These are phyloP conservation scores for Acanthopagrus latus DNA, from an alignment of 2,797 vertebrate genomes.

Conservation along the genomic window DNA sequence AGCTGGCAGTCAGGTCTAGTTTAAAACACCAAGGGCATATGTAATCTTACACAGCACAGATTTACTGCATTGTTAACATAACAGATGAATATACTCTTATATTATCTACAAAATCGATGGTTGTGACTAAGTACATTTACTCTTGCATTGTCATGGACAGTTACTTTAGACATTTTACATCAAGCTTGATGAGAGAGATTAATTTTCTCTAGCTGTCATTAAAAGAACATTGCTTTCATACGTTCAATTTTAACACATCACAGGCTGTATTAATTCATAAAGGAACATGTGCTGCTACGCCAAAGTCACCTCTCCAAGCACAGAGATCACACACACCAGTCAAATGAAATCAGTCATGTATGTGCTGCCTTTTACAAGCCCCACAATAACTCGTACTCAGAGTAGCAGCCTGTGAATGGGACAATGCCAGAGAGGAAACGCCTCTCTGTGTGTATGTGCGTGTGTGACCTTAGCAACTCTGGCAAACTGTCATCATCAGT, in stretches of 20 bases:
- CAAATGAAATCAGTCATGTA: conserved; percentile 8
- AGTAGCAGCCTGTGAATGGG: conserved; percentile 40
- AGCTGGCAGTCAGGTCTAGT: background rate
- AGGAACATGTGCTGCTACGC: background rate
- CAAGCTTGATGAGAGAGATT: background rate
- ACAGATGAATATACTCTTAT: background rate
- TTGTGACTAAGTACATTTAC: no score
- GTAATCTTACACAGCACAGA: background rate
- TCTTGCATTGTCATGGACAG: background rate
- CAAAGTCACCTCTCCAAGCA: background rate
- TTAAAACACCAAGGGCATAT: no score
- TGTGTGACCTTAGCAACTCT: conserved; percentile 51
- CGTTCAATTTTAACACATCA: background rate
- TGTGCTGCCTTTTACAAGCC: conserved; percentile 18
- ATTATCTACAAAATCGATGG: no score
- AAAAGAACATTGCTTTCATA: background rate
- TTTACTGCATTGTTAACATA: background rate
- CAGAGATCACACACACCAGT: conserved; percentile 20
- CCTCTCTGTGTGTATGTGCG: conserved; percentile 25
- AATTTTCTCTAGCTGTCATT: background rate
- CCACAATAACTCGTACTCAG: conserved; percentile 40
- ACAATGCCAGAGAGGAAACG: conserved; percentile 53
- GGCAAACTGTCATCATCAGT: conserved; percentile 60
- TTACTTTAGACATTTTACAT: background rate
- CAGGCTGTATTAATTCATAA: background rate